These are phyloP conservation scores for Dipodomys stephensi DNA, from an alignment of 2,113 vertebrate species.

Conservation along the genomic window DNA sequence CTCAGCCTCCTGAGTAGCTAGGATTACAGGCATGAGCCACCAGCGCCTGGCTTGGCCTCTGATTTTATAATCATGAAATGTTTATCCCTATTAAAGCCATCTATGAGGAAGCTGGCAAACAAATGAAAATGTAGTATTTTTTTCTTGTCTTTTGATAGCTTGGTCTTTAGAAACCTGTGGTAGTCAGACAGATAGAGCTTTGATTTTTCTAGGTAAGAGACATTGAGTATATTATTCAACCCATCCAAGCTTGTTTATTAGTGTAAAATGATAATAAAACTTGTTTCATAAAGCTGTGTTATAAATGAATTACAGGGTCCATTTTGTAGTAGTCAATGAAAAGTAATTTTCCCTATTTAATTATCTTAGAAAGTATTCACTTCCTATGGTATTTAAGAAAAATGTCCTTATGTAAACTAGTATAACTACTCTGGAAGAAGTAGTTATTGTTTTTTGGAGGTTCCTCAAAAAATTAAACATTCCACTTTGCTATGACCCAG, in stretches of 20 bases:
- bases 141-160: neutral
- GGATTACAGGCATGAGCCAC: too few species aligned
- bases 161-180: neutral
- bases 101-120: neutral
- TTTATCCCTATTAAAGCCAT: neutral
- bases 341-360: neutral
- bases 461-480: too few species aligned
- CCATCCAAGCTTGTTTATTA: neutral
- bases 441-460: too few species aligned
- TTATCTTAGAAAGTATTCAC: slow-evolving; percentile 17
- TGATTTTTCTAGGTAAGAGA: slow-evolving; percentile 6
- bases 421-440: too few species aligned
- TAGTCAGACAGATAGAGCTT: neutral
- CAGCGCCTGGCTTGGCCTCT: too few species aligned
- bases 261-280: slow-evolving; percentile 8
- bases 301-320: neutral
- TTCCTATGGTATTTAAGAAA: slow-evolving; percentile 27
- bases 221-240: neutral
- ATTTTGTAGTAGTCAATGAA: slow-evolving; percentile 29
- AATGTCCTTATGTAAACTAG: neutral
- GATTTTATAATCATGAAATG: neutral
- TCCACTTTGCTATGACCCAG: too few species aligned
- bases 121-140: neutral
- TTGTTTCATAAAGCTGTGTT: neutral
- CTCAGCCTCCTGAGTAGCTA: too few species aligned